Percentiles rank a stretch among this genome's conserved stretches.
These are phyloP conservation scores for Metopia argyrocephala DNA, from an alignment of 2,888 invertebrate genomes.

Conservation along the genomic window DNA sequence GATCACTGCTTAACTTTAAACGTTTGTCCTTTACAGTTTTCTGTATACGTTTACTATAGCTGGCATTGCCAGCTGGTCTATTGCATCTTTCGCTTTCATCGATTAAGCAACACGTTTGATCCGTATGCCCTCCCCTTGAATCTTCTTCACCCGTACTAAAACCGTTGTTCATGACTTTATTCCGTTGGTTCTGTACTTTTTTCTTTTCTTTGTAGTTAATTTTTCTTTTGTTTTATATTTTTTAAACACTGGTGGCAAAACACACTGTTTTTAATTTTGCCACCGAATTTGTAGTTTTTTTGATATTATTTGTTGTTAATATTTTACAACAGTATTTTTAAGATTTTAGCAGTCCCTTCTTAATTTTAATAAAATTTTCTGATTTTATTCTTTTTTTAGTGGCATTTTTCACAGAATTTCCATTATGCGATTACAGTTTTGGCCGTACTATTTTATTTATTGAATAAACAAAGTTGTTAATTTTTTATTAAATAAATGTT, in stretches of 20 bases:
- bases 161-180: slow-evolving; percentile 90
- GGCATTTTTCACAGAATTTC: neutral
- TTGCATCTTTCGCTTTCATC: slow-evolving; percentile 92
- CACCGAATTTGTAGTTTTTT: no score
- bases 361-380: no score
- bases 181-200: no score
- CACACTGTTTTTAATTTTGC: no score
- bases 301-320: no score
- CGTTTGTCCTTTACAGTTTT: slow-evolving; percentile 95
- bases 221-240: neutral
- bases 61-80: slow-evolving; percentile 87
- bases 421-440: neutral
- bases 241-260: no score
- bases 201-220: neutral
- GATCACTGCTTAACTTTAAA: slow-evolving; percentile 92
- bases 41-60: slow-evolving; percentile 97
- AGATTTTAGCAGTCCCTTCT: no score
- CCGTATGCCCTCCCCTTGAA: slow-evolving; percentile 90
- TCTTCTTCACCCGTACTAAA: slow-evolving; percentile 95
- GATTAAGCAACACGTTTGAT: slow-evolving; percentile 94
- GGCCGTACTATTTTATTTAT: neutral
- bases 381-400: neutral
- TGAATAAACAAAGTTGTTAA: neutral
- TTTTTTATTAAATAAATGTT: neutral
- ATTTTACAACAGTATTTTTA: no score